A percentile compares a stretch with the other conserved stretches of the same genome.
These are phyloP conservation scores for Bombus ignitus DNA, from an alignment of 1,140 invertebrate genomes.

Conservation along the genomic window DNA sequence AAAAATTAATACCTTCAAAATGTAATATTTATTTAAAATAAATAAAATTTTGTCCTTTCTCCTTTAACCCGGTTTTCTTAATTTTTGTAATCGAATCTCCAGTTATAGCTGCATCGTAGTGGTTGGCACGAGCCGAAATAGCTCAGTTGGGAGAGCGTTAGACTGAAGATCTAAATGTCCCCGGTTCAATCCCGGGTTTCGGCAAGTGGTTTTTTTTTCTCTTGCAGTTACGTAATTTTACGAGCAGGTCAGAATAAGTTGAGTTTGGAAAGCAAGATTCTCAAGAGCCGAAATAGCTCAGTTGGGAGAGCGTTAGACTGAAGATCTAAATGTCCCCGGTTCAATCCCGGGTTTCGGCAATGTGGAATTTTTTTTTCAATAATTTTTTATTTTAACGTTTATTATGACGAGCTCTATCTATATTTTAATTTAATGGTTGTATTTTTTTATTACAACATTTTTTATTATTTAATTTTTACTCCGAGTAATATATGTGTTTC, in stretches of 20 bases:
- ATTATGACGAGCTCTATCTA: background rate
- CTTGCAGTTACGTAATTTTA: background rate
- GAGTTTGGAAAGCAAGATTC: background rate
- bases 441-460: background rate
- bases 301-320: constrained; percentile 55
- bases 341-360: constrained; percentile 55
- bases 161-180: constrained; percentile 53
- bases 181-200: constrained; percentile 54
- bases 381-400: background rate
- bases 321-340: constrained; percentile 61
- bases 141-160: constrained; percentile 49
- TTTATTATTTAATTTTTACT: no score
- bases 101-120: background rate
- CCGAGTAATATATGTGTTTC: no score
- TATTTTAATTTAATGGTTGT: background rate
- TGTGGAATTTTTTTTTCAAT: background rate
- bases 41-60: no score
- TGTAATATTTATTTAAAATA: background rate
- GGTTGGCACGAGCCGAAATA: constrained; percentile 33
- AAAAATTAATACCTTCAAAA: no score
- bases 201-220: background rate
- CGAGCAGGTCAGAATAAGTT: rapidly evolving
- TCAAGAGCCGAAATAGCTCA: constrained; percentile 12
- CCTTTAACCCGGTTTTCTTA: background rate
- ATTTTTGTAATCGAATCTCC: background rate